These are phyloP conservation scores for Lycocorax pyrrhopterus DNA, from an alignment of 2,113 vertebrate species.

Conservation along the genomic window DNA sequence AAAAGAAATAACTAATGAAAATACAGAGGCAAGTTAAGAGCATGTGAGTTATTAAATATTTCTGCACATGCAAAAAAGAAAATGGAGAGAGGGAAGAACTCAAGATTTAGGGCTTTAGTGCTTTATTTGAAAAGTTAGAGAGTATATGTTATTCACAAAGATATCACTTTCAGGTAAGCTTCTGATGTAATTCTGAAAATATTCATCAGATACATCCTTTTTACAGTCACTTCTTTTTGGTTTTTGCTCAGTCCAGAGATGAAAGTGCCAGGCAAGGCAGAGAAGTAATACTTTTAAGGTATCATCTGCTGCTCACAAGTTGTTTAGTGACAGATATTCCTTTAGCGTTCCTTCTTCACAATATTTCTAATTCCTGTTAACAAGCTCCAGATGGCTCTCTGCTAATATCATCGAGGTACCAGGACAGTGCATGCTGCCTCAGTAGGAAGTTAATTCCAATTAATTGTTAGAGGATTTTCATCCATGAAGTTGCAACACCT, in stretches of 20 bases:
- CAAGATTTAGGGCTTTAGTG: not conserved
- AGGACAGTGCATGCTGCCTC: not conserved
- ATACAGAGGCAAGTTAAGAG: not conserved
- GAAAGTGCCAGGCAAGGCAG: not conserved
- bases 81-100: rapidly evolving
- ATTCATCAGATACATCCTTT: not conserved
- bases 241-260: not conserved
- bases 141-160: not conserved
- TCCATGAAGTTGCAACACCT: not conserved
- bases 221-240: not conserved
- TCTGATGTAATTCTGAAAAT: not conserved
- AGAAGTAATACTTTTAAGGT: not conserved
- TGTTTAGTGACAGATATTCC: not conserved
- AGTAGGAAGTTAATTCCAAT: not conserved
- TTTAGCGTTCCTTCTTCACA: not conserved
- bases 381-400: not conserved
- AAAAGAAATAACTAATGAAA: not conserved
- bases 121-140: not conserved
- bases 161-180: not conserved
- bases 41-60: not conserved
- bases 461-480: not conserved
- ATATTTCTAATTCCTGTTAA: not conserved
- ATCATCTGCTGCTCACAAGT: not conserved
- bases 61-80: not conserved
- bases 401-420: not conserved